Conservation (phyloP, 2,797 vertebrate species). For the Pseudochromis fuscus region DNA sequence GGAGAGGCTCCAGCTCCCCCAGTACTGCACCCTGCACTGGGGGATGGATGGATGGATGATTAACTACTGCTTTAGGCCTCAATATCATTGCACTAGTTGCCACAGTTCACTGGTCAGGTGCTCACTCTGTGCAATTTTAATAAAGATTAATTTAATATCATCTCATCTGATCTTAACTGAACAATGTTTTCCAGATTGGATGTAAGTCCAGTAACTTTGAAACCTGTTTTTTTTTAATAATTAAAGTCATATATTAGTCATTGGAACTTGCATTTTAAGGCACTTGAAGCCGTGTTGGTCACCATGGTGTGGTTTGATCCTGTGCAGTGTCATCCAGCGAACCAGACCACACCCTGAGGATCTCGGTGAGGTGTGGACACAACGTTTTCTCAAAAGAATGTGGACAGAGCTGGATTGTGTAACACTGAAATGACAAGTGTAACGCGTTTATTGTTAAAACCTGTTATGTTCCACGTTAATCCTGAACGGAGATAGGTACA, state of each 20-base stretch:
- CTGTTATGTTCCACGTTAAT: slow-evolving; percentile 19
- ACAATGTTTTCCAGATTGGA: slow-evolving; percentile 9
- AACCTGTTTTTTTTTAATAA: slow-evolving; percentile 4
- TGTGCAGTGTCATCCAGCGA: slow-evolving; percentile 18
- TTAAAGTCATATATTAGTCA: slow-evolving; percentile 23
- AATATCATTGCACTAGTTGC: slow-evolving; percentile 5
- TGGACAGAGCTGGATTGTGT: slow-evolving; percentile 3
- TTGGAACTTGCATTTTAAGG: slow-evolving; percentile 65
- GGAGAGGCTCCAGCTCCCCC: too few species aligned
- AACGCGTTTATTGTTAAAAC: slow-evolving; percentile 35
- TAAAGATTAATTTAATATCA: slow-evolving; percentile 20
- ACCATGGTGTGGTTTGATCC: slow-evolving; percentile 13
- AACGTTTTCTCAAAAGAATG: background rate
- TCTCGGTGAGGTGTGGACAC: background rate
- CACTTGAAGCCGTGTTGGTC: slow-evolving; percentile 55
- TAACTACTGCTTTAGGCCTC: slow-evolving; percentile 1
- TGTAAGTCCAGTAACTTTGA: slow-evolving; percentile 14
- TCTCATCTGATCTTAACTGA: slow-evolving; percentile 7
- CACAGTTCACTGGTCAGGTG: slow-evolving; percentile 1
- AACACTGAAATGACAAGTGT: slow-evolving; percentile 73
- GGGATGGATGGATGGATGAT: too few species aligned
- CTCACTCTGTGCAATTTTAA: slow-evolving; percentile 14
- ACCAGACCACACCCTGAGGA: slow-evolving; percentile 2
- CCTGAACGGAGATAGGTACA: slow-evolving; percentile 33
- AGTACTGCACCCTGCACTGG: too few species aligned